Base-by-base conservation (phyloP, 2,888 invertebrate genomes). In the Andricus quercusramuli region DNA sequence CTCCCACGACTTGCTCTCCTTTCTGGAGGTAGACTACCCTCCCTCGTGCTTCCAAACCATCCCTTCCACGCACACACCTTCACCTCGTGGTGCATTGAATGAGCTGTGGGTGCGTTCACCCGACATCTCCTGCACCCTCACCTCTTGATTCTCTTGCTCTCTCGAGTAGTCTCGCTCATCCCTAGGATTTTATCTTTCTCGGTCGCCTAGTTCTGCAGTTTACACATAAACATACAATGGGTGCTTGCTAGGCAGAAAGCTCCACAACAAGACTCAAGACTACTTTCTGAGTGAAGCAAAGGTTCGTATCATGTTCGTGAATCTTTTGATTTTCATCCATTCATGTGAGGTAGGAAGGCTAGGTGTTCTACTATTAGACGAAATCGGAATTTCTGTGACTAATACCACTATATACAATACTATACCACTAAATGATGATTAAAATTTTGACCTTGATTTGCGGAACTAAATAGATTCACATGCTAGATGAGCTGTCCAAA, bases 261-360 rank as follows among this genome's bases (percentile, higher is more conserved):
- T 79, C 77, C 78, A 74, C 62, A 88, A 88, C 84, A 84, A 86
- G 87, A 84, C 85, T 79, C 80, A 85, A 83, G 82, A 80, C 84
- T 87, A 85, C 86, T 83, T 84, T 78, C 78, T 78, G 79, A 68
- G 84, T 85, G 86, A 89, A 88, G 86, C 89, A 78, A 89, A 84
- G 83, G 85, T 85, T 80, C 84, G 86, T 83, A 79, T 65, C 83
- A 44, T 80, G 32, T 22, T 68, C 66, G 32, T 64, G 44, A 44
- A 67, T 20, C 47, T n/a, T 62, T 20, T 76, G 41, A 62, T 67
- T 80, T 78, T 56, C 47, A 47, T 77, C 51, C 62, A 62, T 62
- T 56, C 56, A 56, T 9, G 11, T 56, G 56, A 6, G 3, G 0
- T 56, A 3, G n/a, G n/a, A n/a, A 62, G 22, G 22, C 13, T 25